Conservation (phyloP, 2,113 vertebrate genomes). For the Antigone vipio region DNA sequence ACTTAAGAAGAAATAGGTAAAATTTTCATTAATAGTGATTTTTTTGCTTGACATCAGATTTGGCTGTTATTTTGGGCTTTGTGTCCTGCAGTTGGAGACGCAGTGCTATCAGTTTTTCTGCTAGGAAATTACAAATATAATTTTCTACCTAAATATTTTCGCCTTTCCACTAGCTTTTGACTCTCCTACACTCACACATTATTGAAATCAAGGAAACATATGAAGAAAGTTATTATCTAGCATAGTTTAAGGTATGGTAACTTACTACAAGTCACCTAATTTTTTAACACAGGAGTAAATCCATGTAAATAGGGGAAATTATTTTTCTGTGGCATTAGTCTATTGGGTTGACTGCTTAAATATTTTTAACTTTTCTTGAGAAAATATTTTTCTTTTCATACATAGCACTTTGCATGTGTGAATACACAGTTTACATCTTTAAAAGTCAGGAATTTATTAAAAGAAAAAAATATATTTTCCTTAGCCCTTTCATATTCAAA, state of each 20-base stretch:
- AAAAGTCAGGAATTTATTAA: neutral
- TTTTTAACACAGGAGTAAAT: neutral
- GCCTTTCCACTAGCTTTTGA: neutral
- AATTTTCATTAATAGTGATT: neutral
- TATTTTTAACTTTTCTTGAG: neutral
- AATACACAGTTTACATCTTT: neutral
- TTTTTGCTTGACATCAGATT: neutral
- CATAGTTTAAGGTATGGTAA: neutral
- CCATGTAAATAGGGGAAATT: neutral
- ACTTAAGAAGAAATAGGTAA: neutral
- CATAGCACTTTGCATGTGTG: neutral
- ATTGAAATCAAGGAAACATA: neutral
- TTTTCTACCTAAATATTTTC: neutral
- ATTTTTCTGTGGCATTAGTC: neutral
- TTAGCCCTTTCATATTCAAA: neutral
- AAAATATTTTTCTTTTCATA: neutral
- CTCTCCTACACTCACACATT: neutral
- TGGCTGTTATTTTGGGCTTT: neutral
- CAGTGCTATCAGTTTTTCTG: neutral
- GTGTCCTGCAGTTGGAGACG: neutral
- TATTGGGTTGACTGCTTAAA: neutral
- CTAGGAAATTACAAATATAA: neutral
- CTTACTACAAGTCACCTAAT: neutral
- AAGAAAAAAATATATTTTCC: rapidly evolving
- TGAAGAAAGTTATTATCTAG: neutral